Evolutionary conservation across 2,888 invertebrate species (phyloP), one percentile per base, ranked within the genome.

Genomic region (Aphodius sticticus): DNA sequence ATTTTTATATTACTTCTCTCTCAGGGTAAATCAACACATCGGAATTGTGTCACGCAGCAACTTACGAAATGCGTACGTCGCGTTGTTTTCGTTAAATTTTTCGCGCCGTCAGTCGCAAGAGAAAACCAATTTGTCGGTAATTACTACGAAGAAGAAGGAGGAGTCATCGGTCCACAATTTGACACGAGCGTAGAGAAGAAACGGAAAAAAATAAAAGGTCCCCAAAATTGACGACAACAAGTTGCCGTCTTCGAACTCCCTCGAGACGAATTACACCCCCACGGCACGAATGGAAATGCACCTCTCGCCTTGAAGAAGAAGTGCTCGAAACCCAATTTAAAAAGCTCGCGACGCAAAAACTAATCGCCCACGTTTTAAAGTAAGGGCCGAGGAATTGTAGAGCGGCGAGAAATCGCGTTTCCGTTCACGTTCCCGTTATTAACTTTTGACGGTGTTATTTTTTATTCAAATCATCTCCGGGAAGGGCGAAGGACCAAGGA

Each of bases 341-440:
- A 88, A 88, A 87, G 87, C 86, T 86, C 86, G 72, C 74, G 77
- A 87, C 86, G 86, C 9, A 85, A 86, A 87, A 88, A 87, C 87
- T 88, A 88, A 89, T 89, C 88, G 85, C 86, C 86, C 83, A 81
- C 88, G 88, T 88, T 88, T 87, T 85, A 86, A 87, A 88, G 87
- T 87, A 87, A 88, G 86, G 86, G 86, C 85, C 84, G 83, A 84
- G 26, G 26, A 26, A 26, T 26, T 3, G 26, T 26, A 26, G 26
- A 26, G 2, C 26, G 26, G 85, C 81, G 81, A 86, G 86, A 88
- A 89, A 89, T 89, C 88, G 86, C 87, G 87, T 89, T 89, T 89
- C 89, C 87, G 86, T 87, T 88, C 89, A 89, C 89, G 89, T 89
- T 88, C 87, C 88, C 89, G 88, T 89, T 89, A 89, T 89, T 89